Evolutionary conservation across 2,797 vertebrate species (phyloP), one percentile per base, ranked within the genome.

Genomic region (Acanthurus lineatus): DNA sequence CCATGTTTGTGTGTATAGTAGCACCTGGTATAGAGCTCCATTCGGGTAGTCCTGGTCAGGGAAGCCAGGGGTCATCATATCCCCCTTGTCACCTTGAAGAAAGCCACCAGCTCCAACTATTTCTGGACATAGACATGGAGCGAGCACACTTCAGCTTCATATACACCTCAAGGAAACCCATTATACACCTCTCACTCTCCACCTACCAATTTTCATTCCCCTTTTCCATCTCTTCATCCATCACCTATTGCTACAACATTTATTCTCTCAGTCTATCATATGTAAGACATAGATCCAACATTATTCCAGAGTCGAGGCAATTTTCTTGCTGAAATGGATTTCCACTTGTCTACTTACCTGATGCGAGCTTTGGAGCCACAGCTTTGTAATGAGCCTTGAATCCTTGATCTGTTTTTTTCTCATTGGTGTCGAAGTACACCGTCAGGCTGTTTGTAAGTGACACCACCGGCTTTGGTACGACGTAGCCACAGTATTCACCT

Each of bases 311-410:
- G 57, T 61, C 5, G 3, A 47, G 14, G 57, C 40, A 58, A 69
- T 82, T 76, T 82, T 76, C 52, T 57, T 5, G 6, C 49, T 71
- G 48, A 79, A 72, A 63, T 74, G 45, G 57, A 80, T 73, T 85
- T 86, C 12, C 52, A 38, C 62, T 78, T 45, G 48, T 77, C 42
- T 6, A 60, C 69, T 76, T 93, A 96, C 95, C 94, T 77, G 90
- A 20, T 7, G 89, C 42, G 0, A 57, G 81, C 53, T 86, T 83
- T 58, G 94, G 93, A 82, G 82, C 57, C 54, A 95, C 90, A 11
- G 95, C 92, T 57, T 85, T 90, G 86, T 92, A 96, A 81, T 86
- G 83, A 82, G 94, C 95, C 89, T 93, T 93, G 87, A 96, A 96
- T 71, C 95, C 95, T 73, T 73, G 86, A 66, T 93, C 92, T n/a